phyloP scores from a whole-genome alignment of 2,888 invertebrate genomes.

The Callinectes sapidus region DNA sequence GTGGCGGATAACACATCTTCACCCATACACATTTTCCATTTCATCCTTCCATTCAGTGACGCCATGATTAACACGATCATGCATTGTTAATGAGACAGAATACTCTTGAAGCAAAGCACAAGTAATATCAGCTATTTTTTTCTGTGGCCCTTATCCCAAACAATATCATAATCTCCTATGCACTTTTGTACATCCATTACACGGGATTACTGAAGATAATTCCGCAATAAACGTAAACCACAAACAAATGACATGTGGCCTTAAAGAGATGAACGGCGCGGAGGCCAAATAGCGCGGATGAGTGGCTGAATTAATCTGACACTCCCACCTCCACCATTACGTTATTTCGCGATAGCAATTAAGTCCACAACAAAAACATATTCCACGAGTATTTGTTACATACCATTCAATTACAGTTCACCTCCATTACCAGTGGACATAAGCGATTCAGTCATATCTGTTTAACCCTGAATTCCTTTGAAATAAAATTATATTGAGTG shows the following conservation, averaged over 20 bases:
- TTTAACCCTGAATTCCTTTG: not conserved
- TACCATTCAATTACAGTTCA: not conserved
- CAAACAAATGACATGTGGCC: not conserved
- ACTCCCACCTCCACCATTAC: not conserved
- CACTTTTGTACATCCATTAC: not conserved
- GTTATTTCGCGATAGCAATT: not conserved
- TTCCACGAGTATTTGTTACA: not conserved
- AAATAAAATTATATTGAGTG: slow-evolving; percentile 2
- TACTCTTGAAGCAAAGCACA: not conserved
- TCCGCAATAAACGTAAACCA: not conserved
- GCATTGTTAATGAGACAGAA: not conserved
- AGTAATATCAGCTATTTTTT: not conserved
- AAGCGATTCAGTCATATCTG: not conserved
- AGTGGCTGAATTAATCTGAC: not conserved
- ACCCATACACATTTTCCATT: not conserved
- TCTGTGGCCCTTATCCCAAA: not conserved
- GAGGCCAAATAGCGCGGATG: not conserved
- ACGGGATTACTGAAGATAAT: not conserved
- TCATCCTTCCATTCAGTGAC: not conserved
- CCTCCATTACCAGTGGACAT: not conserved
- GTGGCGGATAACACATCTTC: not conserved
- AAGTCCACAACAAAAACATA: not conserved
- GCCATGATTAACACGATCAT: not conserved
- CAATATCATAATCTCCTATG: not conserved
- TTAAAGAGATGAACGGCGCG: not conserved